A percentile compares a stretch with the other conserved stretches of the same genome.
These are phyloP conservation scores for Tinea pellionella DNA, from an alignment of 2,888 invertebrate genomes.

Conservation along the genomic window DNA sequence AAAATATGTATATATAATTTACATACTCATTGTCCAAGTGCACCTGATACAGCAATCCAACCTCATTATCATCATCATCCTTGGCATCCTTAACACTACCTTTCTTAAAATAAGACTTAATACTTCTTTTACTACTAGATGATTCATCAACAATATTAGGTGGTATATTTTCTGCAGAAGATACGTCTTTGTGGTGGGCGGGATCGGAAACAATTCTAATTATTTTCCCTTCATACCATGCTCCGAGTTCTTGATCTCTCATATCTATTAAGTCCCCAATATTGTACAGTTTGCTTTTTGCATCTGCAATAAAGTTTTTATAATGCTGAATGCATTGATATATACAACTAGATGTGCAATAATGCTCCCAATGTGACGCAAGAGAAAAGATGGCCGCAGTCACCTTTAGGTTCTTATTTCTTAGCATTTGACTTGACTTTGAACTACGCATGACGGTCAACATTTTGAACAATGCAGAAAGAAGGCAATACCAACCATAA, in stretches of 20 bases:
- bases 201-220: conserved; percentile 59
- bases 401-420: no score
- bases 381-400: no score
- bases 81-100: conserved; percentile 19
- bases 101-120: neutral
- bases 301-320: conserved; percentile 30
- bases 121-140: neutral
- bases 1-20: no score
- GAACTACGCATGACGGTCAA: no score
- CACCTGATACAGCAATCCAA: conserved; percentile 54
- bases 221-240: conserved; percentile 80
- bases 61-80: conserved; percentile 24
- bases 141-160: neutral
- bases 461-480: no score
- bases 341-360: no score
- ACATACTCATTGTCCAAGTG: conserved; percentile 46
- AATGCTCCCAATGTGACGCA: no score
- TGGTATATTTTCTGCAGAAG: neutral
- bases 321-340: no score
- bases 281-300: conserved; percentile 59
- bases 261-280: conserved; percentile 77
- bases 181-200: conserved; percentile 12
- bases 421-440: no score
- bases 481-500: conserved; percentile 21
- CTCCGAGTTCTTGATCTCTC: conserved; percentile 70